Evolutionary conservation across 2,797 vertebrate genomes (phyloP), one percentile per base, ranked within the genome.

Genomic region (Acropternis orthonyx): DNA sequence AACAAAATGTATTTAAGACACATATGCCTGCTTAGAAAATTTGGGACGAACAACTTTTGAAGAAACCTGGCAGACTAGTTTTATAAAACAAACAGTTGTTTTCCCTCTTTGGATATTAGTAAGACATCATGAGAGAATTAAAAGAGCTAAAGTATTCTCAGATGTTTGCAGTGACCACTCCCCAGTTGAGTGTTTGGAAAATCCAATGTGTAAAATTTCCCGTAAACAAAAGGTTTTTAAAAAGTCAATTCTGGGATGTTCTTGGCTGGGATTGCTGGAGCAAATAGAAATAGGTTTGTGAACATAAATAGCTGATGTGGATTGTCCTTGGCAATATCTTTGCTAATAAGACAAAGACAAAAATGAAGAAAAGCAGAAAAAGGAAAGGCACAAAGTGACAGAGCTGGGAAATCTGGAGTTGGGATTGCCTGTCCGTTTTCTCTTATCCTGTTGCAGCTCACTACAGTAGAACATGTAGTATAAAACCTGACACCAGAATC

Each of bases 91-190:
- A 97, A 84, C 92, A 96, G 96, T 97, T 88, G 36, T 90, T 66
- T 66, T 94, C 82, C 46, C 32, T 85, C 81, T 92, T 73, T 93
- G 75, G 82, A 93, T 97, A 96, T 95, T 97, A 97, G 96, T 83
- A 93, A 97, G 94, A 97, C 96, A 95, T 96, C 95, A 92, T 96
- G 95, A 97, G 97, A 79, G 93, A 97, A 97, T 97, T 97, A 97
- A 95, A 97, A 93, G 65, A 96, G 80, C 91, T 96, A 93, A 97
- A 98, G 95, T 95, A 95, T 65, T 97, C 92, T 97, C 98, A 98
- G 96, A 97, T 98, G 97, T 97, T 97, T 86, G 61, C 59, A 69
- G 82, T 81, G 96, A 97, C 92, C 66, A 82, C 85, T 96, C 89
- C 88, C 93, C 83, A 96, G 39, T 12, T 91, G 79, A 93, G 73